A percentile compares a stretch with the other conserved stretches of the same genome.
phyloP scores from a whole-genome alignment of 2,113 vertebrate genomes.

The Hemiprocne comata region DNA sequence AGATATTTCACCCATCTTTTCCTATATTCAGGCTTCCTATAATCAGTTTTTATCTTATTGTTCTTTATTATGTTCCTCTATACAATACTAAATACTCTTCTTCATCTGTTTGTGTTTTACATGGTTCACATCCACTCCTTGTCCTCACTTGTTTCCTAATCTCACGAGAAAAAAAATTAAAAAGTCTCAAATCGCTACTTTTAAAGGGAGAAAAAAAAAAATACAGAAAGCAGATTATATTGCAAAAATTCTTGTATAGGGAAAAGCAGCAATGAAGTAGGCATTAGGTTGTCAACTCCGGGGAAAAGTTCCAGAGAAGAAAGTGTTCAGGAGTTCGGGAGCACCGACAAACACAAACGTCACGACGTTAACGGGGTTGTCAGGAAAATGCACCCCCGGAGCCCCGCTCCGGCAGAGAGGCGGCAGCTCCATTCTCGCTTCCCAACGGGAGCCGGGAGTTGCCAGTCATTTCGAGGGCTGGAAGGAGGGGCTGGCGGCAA shows the following conservation, averaged over 20 bases:
- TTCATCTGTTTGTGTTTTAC: fast-evolving
- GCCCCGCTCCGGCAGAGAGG: neutral
- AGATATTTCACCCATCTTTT: neutral
- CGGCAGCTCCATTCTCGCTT: neutral
- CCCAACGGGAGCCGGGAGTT: neutral
- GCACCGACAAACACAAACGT: fast-evolving
- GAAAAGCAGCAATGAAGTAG: neutral
- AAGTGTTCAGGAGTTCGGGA: fast-evolving
- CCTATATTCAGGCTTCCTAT: neutral
- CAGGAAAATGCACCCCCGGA: neutral
- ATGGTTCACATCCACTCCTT: neutral
- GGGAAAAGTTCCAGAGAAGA: neutral
- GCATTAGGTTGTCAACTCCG: neutral
- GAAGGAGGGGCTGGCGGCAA: slow-evolving; percentile 58
- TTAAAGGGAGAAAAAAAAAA: neutral
- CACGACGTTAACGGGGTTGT: neutral
- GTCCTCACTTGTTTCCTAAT: neutral
- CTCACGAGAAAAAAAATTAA: neutral
- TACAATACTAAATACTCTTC: fast-evolving
- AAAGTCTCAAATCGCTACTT: neutral
- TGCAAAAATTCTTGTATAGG: fast-evolving
- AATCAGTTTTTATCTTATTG: neutral
- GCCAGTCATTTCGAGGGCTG: slow-evolving; percentile 33
- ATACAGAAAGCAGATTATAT: fast-evolving
- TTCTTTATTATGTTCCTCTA: too few species aligned